Evolutionary conservation across 2,797 vertebrate species (phyloP).

Genomic region (Phrynocephalus vlangalii): DNA sequence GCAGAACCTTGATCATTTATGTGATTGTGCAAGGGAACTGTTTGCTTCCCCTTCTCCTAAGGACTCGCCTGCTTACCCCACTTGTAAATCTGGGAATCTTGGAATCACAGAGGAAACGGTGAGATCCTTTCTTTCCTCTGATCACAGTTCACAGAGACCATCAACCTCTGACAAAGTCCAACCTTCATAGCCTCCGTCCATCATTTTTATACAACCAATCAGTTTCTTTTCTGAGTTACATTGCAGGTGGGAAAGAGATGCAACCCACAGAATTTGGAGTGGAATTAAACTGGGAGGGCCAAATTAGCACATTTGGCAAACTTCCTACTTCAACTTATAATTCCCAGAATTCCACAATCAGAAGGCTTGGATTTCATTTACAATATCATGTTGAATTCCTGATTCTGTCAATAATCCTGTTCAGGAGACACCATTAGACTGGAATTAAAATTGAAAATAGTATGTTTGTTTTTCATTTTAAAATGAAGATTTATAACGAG

Average conservation of each 20-base stretch:
- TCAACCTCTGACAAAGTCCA: background rate
- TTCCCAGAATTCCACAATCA: too few relatives aligned
- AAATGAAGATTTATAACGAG: too few relatives aligned
- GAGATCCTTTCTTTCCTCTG: too few relatives aligned
- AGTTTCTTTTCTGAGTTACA: background rate
- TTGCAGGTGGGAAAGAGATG: background rate
- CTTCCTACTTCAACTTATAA: too few relatives aligned
- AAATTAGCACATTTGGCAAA: background rate
- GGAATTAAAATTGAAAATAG: conserved; percentile 56
- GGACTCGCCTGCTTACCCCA: too few relatives aligned
- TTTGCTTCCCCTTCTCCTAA: too few relatives aligned
- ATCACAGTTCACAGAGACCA: background rate
- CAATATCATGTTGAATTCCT: conserved; percentile 54
- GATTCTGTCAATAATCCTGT: conserved; percentile 64
- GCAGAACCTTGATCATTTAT: too few relatives aligned
- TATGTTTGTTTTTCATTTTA: conserved; percentile 46
- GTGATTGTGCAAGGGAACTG: too few relatives aligned
- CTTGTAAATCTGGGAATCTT: too few relatives aligned
- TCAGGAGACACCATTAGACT: conserved; percentile 55
- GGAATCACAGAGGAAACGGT: too few relatives aligned
- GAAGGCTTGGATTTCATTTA: conserved; percentile 42
- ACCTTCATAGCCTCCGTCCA: background rate
- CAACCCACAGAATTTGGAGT: conserved; percentile 5
- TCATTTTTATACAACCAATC: too few relatives aligned
- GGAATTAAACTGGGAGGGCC: conserved; percentile 40